Percentiles rank a stretch among this genome's conserved stretches.
These are phyloP conservation scores for Catocala nupta DNA, from an alignment of 2,888 invertebrate genomes.

Conservation along the genomic window DNA sequence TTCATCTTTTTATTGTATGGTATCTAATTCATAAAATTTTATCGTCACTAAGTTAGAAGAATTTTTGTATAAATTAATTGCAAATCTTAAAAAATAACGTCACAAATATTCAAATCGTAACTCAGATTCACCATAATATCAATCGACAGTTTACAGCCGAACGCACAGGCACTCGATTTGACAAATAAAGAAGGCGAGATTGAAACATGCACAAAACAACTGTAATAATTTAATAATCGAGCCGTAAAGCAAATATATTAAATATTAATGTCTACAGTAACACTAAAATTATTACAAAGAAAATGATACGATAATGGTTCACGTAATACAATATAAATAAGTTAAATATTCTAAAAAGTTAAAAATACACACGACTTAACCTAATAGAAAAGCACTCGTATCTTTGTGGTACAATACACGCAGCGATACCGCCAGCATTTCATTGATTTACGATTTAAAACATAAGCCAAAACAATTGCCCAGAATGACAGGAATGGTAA, in stretches of 20 bases:
- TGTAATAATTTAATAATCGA: constrained; percentile 81
- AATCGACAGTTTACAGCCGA: constrained; percentile 63
- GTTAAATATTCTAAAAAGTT: constrained; percentile 87
- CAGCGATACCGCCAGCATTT: constrained; percentile 57
- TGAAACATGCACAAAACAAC: constrained; percentile 78
- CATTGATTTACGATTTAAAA: constrained; percentile 57
- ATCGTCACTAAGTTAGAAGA: constrained; percentile 73
- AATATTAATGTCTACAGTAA: constrained; percentile 85
- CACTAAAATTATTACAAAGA: constrained; percentile 86
- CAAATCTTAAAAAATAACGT: constrained; percentile 68
- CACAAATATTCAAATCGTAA: constrained; percentile 66
- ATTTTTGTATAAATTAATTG: constrained; percentile 60
- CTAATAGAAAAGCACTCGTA: constrained; percentile 86
- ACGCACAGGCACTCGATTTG: constrained; percentile 79
- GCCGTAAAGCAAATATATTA: constrained; percentile 85
- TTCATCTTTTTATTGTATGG: constrained; percentile 70
- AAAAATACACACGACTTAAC: constrained; percentile 87
- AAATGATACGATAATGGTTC: constrained; percentile 84
- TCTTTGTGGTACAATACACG: constrained; percentile 70
- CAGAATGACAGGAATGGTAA: constrained; percentile 79
- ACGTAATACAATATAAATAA: constrained; percentile 87
- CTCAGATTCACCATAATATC: constrained; percentile 71
- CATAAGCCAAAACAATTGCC: constrained; percentile 75
- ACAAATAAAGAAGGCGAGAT: constrained; percentile 78
- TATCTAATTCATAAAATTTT: constrained; percentile 76